These are phyloP conservation scores for Tetropium fuscum DNA, from an alignment of 2,888 invertebrate genomes.

Conservation along the genomic window DNA sequence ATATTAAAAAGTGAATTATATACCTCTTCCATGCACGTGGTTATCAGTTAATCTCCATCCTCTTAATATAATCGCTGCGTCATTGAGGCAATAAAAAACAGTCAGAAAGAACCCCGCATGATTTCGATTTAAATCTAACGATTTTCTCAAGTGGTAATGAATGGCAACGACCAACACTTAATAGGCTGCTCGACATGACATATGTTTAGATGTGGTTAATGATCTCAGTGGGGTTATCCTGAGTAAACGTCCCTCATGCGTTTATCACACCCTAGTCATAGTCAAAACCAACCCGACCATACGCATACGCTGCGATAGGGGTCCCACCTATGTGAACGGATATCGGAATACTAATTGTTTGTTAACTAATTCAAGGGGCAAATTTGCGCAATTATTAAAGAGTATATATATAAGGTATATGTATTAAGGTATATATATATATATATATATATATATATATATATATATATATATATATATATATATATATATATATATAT, in stretches of 20 bases:
- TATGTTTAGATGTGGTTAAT: conserved; percentile 52
- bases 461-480: too few relatives aligned
- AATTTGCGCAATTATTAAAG: too few relatives aligned
- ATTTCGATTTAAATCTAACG: conserved; percentile 50
- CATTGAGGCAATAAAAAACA: conserved; percentile 21
- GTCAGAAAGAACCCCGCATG: conserved; percentile 31
- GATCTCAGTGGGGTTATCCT: conserved; percentile 45
- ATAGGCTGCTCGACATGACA: conserved; percentile 52
- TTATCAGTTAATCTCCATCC: too few relatives aligned
- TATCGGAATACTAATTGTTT: conserved; percentile 36
- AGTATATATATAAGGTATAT: too few relatives aligned
- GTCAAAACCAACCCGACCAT: conserved; percentile 47
- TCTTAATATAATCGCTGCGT: conserved; percentile 13
- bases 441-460: too few relatives aligned
- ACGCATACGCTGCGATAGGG: conserved; percentile 34
- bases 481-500: too few relatives aligned
- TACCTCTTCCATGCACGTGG: too few relatives aligned
- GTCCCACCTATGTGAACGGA: conserved; percentile 35
- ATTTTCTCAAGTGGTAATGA: conserved; percentile 50
- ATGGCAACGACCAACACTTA: conserved; percentile 48
- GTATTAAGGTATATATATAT: too few relatives aligned
- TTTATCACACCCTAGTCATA: conserved; percentile 54
- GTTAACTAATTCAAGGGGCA: conserved; percentile 8
- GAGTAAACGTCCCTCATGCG: conserved; percentile 37
- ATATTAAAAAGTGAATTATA: too few relatives aligned